Conservation (phyloP, 2,888 invertebrate species). For the Peribatodes rhomboidaria region DNA sequence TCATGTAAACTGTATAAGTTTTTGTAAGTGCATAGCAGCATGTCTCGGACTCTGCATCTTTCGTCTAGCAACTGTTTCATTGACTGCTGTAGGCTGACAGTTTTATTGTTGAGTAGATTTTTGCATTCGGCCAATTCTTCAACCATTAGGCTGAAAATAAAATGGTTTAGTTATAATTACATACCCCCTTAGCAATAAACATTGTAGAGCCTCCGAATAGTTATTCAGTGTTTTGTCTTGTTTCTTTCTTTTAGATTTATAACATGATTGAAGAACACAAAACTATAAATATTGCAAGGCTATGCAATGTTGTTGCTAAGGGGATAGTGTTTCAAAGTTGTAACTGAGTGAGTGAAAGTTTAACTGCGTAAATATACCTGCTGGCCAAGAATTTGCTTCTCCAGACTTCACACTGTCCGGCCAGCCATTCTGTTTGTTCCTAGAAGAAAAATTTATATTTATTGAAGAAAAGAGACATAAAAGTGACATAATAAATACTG, state of each 20-base stretch:
- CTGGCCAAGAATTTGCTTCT: constrained; percentile 98
- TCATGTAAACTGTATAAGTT: constrained; percentile 84
- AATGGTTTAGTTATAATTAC: constrained; percentile 2
- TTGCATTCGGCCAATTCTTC: constrained; percentile 97
- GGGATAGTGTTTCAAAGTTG: too few relatives aligned
- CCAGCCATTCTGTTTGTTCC: constrained; percentile 97
- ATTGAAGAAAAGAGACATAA: too few relatives aligned
- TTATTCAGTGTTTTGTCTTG: too few relatives aligned
- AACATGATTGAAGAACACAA: too few relatives aligned
- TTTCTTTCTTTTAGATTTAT: too few relatives aligned
- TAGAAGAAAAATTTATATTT: constrained; percentile 50
- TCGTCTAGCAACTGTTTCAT: constrained; percentile 91
- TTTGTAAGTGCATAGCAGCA: constrained; percentile 88
- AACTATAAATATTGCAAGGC: too few relatives aligned
- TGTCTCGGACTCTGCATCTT: constrained; percentile 88
- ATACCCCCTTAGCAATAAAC: too few relatives aligned
- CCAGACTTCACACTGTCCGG: constrained; percentile 98
- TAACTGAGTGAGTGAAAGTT: background rate
- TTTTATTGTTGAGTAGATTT: constrained; percentile 90
- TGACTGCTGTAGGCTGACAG: constrained; percentile 89
- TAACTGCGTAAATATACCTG: constrained; percentile 85
- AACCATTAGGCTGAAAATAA: constrained; percentile 92
- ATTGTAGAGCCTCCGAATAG: too few relatives aligned
- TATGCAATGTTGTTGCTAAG: too few relatives aligned
- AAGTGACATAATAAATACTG: too few relatives aligned